Percentiles rank a stretch among this genome's conserved stretches.
Evolutionary conservation across 2,113 vertebrate species (phyloP).

Genomic region (Taxidea taxus): DNA sequence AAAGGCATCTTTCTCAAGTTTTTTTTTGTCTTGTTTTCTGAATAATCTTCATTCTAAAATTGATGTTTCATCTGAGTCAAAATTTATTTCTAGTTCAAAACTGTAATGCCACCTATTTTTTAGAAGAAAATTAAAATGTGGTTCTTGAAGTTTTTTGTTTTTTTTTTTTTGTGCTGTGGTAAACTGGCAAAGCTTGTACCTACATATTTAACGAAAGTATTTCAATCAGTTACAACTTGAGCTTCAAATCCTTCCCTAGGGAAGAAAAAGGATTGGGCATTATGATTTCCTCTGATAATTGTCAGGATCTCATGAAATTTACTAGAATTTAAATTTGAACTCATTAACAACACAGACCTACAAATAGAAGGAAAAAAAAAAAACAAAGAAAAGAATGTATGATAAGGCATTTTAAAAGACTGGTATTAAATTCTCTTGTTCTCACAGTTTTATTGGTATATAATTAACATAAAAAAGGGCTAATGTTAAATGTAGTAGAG

Average conservation of each 20-base stretch:
- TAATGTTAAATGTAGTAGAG: background rate
- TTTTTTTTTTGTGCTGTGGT: slow-evolving; percentile 72
- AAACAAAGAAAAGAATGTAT: background rate
- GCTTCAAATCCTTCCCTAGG: slow-evolving; percentile 61
- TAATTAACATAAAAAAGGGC: background rate
- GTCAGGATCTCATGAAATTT: slow-evolving; percentile 61
- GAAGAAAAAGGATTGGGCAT: slow-evolving; percentile 71
- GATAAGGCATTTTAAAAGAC: background rate
- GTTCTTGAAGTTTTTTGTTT: slow-evolving; percentile 72
- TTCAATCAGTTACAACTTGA: slow-evolving; percentile 73
- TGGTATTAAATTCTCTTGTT: background rate
- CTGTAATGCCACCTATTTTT: background rate
- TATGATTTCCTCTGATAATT: slow-evolving; percentile 33
- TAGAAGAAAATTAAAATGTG: slow-evolving; percentile 68
- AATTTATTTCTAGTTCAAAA: slow-evolving; percentile 47
- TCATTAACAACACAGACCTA: slow-evolving; percentile 35
- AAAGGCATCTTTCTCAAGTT: slow-evolving; percentile 69
- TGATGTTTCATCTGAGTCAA: background rate
- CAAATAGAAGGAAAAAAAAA: background rate
- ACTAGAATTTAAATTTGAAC: slow-evolving; percentile 67
- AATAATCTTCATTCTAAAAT: slow-evolving; percentile 62
- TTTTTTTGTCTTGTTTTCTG: slow-evolving; percentile 59
- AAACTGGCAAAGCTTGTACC: slow-evolving; percentile 81
- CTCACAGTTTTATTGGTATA: background rate
- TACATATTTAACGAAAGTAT: slow-evolving; percentile 78